Evolutionary conservation across 1,140 invertebrate species (phyloP).

Genomic region (Panagrolaimus sp.): DNA sequence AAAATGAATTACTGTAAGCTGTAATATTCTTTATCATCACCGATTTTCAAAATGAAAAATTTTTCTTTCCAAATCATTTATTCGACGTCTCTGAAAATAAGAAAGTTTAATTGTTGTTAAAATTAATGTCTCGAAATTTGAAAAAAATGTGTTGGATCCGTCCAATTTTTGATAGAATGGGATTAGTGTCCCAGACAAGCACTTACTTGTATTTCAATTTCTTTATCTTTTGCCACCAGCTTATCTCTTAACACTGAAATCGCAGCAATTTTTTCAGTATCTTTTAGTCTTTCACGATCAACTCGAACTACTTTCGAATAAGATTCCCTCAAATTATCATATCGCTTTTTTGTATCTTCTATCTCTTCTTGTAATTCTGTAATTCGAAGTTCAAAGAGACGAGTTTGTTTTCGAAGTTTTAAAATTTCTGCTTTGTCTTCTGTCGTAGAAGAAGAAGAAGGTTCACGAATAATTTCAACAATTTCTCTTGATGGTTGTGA

Average conservation of each 20-base stretch:
- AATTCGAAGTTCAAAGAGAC: background rate
- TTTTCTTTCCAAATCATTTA: background rate
- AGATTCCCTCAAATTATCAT: background rate
- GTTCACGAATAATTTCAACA: background rate
- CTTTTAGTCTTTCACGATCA: background rate
- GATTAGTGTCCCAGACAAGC: no score
- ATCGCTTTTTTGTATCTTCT: background rate
- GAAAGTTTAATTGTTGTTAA: no score
- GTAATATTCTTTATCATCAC: no score
- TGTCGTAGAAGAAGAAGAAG: background rate
- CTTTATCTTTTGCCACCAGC: background rate
- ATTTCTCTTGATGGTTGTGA: background rate
- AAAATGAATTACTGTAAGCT: no score
- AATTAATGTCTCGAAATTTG: no score
- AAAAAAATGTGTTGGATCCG: no score
- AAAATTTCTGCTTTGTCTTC: background rate
- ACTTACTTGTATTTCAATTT: background rate
- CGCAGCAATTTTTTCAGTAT: background rate
- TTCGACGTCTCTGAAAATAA: background rate
- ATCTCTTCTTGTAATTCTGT: background rate
- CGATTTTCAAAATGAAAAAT: background rate
- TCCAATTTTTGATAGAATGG: no score
- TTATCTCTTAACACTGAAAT: background rate
- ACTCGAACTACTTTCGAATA: background rate
- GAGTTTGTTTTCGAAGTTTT: background rate